These are phyloP conservation scores for Orius laevigatus DNA, from an alignment of 1,140 invertebrate species.

Conservation along the genomic window DNA sequence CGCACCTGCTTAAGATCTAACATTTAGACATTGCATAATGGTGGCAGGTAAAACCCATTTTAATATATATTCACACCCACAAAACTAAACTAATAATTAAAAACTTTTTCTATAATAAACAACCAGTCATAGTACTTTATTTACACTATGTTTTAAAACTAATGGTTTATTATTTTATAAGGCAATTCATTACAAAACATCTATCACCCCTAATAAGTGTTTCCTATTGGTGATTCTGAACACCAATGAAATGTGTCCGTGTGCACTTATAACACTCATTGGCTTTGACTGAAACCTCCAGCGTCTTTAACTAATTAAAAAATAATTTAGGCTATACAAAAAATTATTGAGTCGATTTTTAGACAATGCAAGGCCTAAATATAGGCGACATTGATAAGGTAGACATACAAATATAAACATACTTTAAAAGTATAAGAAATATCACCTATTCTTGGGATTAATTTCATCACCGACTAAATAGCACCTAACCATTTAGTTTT, in stretches of 20 bases:
- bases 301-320: neutral
- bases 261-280: neutral
- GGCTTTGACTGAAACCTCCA: no score
- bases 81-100: no score
- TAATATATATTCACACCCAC: no score
- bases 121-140: constrained; percentile 2
- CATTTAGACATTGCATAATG: no score
- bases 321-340: neutral
- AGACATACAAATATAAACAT: no score
- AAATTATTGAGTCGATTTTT: neutral
- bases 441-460: no score
- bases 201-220: constrained; percentile 5
- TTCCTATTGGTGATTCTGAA: neutral
- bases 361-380: neutral
- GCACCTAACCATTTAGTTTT: no score
- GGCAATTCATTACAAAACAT: constrained; percentile 8
- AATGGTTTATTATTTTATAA: constrained; percentile 5
- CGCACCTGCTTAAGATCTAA: no score
- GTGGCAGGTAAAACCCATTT: no score
- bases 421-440: no score
- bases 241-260: neutral
- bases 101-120: constrained; percentile 4
- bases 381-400: no score
- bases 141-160: neutral
- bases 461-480: no score